Evolutionary conservation across 2,797 vertebrate genomes (phyloP), one percentile per base, ranked within the genome.

Genomic region (Sparus aurata): DNA sequence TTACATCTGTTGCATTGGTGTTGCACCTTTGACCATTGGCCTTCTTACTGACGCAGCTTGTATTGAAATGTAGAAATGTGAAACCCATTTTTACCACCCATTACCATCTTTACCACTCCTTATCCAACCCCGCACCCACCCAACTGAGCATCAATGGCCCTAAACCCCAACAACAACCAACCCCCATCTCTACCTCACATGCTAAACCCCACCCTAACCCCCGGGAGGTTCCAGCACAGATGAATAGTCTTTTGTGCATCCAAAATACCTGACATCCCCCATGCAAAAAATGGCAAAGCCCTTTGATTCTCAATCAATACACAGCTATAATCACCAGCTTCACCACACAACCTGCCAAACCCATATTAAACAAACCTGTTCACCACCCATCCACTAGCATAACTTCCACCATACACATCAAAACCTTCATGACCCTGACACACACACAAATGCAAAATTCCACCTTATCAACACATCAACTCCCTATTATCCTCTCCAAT

Each of bases 221-320:
- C 76, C 76, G 81, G 83, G 83, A 86, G 75, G 86, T 57, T 80
- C 65, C 60, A 74, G 30, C 69, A 58, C 66, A 77, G 3, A 87
- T 87, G 78, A 89, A 90, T 84, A 64, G 83, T 66, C 85, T 79
- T 87, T 89, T 90, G 88, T 92, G 83, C 57, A 41, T 65, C 47
- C 12, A 55, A 79, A 89, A 87, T 89, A 91, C 91, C 87, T 90
- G 86, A 69, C 77, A 34, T 38, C 80, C 74, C 73, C 84, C 76
- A 47, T 18, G 27, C 53, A 13, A 18, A 27, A 78, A 34, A 61
- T 22, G 43, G 30, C 63, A 45, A 67, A 80, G 18, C 18, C 74
- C 69, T 85, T 81, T 84, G 88, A 88, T 87, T 68, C 49, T 57
- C 4, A 2, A 85, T 89, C 84, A 77, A 77, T 77, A 67, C 74